Conservation (phyloP, 2,113 vertebrate genomes). For the Mastomys coucha region DNA sequence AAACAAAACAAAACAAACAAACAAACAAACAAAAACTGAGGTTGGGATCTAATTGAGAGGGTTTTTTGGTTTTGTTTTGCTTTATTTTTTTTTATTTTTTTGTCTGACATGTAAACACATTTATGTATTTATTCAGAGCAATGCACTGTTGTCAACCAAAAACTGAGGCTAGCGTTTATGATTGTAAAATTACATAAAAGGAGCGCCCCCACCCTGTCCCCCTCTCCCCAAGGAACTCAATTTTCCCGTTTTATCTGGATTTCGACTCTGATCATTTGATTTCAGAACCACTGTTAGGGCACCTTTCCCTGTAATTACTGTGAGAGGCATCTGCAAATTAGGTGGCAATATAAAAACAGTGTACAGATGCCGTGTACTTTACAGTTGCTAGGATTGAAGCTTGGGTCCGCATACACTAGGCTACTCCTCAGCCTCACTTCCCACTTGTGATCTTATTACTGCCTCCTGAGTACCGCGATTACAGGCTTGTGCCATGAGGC, state of each 20-base stretch:
- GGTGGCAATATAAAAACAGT: background rate
- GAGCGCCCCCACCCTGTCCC: too few species aligned
- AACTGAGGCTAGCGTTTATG: background rate
- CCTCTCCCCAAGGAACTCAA: background rate
- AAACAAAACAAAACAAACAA: too few species aligned
- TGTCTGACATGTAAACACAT: background rate
- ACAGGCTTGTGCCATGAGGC: background rate
- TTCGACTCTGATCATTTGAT: background rate
- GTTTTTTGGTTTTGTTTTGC: too few species aligned
- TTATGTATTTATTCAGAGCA: slow-evolving; percentile 1
- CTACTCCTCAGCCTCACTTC: background rate
- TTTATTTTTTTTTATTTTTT: background rate
- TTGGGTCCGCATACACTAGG: background rate
- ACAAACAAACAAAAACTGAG: background rate
- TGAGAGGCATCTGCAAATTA: background rate
- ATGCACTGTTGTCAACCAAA: background rate
- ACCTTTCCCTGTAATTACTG: background rate
- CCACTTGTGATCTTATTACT: background rate
- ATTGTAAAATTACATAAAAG: background rate
- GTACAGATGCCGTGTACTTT: background rate
- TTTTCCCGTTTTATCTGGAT: slow-evolving; percentile 33
- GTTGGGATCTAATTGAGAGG: background rate
- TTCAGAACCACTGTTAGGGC: background rate
- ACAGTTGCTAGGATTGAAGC: background rate
- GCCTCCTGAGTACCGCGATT: background rate